phyloP scores from a whole-genome alignment of 2,888 invertebrate genomes.

The Lithophane socia region DNA sequence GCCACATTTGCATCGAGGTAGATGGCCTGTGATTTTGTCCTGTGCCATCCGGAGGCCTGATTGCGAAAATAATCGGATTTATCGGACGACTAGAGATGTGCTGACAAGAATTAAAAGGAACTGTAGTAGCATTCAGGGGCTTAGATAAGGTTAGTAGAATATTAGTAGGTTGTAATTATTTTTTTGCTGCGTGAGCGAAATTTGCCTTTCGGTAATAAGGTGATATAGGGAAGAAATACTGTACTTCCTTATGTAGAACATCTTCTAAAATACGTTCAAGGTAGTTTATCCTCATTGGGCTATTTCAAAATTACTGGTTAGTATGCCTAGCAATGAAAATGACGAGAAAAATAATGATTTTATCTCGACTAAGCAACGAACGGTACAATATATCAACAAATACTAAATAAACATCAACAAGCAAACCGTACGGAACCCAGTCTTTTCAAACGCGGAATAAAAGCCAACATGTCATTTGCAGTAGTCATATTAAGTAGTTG shows the following conservation, averaged over 20 bases:
- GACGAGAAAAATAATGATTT: neutral
- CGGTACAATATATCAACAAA: neutral
- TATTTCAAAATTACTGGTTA: neutral
- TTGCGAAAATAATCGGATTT: constrained; percentile 57
- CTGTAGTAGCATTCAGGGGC: constrained; percentile 11
- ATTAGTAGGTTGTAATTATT: constrained; percentile 15
- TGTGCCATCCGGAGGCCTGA: constrained; percentile 33
- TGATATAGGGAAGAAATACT: neutral
- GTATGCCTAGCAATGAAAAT: neutral
- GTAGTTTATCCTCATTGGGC: neutral
- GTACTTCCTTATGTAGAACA: neutral
- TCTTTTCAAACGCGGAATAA: constrained; percentile 53
- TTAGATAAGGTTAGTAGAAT: constrained; percentile 2
- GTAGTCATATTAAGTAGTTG: constrained; percentile 51
- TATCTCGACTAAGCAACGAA: neutral
- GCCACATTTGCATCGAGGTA: constrained; percentile 63
- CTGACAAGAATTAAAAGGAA: constrained; percentile 27
- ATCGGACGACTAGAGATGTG: constrained; percentile 29
- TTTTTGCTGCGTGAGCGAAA: constrained; percentile 17
- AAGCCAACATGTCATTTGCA: constrained; percentile 63
- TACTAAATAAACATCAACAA: constrained; percentile 25
- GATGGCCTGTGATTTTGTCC: constrained; percentile 53
- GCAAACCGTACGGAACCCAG: constrained; percentile 19
- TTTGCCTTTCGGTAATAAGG: neutral
- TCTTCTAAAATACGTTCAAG: neutral